Conservation (phyloP, 2,113 vertebrate genomes). For the Carettochelys insculpta region DNA sequence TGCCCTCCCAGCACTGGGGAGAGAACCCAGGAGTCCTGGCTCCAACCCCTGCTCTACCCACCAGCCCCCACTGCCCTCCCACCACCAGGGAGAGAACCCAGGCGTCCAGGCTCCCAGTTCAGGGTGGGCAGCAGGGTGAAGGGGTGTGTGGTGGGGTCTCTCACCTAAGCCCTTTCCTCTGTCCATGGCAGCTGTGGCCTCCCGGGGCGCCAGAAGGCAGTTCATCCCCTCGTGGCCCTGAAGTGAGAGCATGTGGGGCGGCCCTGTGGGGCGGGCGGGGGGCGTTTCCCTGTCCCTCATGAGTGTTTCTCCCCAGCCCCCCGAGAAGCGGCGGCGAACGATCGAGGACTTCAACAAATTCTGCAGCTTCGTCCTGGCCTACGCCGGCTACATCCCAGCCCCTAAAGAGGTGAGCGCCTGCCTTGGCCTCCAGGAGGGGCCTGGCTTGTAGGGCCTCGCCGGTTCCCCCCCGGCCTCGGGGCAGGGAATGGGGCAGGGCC, state of each 20-base stretch:
- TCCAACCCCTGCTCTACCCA: too few relatives aligned
- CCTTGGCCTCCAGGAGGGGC: not conserved
- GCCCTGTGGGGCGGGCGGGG: not conserved
- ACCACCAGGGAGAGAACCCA: too few relatives aligned
- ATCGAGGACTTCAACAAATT: constrained; percentile 99
- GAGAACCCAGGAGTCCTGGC: too few relatives aligned
- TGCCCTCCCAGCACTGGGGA: too few relatives aligned
- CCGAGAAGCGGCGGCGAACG: constrained; percentile 84
- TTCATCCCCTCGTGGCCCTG: not conserved
- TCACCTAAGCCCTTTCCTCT: too few relatives aligned
- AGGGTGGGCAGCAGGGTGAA: too few relatives aligned
- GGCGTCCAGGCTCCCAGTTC: too few relatives aligned
- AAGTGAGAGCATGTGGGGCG: not conserved
- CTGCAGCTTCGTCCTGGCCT: constrained; percentile 96
- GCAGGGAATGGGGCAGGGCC: too few relatives aligned
- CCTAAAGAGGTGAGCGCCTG: constrained; percentile 86
- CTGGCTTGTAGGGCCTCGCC: not conserved
- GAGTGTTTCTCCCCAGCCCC: constrained; percentile 23
- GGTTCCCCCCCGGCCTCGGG: not conserved
- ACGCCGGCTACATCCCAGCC: constrained; percentile 97
- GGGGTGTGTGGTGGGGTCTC: too few relatives aligned
- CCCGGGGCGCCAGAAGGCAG: not conserved
- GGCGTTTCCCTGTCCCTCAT: rapidly evolving
- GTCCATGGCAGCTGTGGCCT: too few relatives aligned
- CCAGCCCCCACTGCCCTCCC: too few relatives aligned